These are phyloP conservation scores for Actinia tenebrosa DNA, from an alignment of 64 coral and sea anemone species.

Conservation along the genomic window DNA sequence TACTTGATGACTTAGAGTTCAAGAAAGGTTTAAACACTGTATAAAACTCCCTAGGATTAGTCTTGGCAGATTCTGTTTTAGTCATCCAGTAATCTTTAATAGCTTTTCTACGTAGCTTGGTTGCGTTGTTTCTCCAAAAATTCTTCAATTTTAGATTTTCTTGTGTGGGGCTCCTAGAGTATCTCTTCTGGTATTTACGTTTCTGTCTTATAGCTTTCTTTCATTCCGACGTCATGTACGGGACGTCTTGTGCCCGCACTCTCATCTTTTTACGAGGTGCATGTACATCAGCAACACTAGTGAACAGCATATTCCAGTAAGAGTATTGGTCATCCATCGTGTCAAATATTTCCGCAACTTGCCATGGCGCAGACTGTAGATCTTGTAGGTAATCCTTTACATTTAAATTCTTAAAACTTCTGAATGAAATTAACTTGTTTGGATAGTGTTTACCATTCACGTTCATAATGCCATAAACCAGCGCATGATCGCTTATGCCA, in stretches of 20 bases:
- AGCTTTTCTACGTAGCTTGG: background rate
- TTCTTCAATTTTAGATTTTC: constrained; percentile 16
- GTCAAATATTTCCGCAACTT: too few species aligned
- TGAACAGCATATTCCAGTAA: background rate
- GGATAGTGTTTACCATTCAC: constrained; percentile 16
- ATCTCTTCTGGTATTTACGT: constrained; percentile 3
- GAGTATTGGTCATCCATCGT: too few species aligned
- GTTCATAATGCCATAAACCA: constrained; percentile 12
- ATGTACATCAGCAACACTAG: background rate
- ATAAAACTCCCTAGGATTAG: too few species aligned
- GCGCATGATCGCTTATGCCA: constrained; percentile 6
- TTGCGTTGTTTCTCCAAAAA: background rate
- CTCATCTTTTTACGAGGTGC: constrained; percentile 19
- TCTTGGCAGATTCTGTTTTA: too few species aligned
- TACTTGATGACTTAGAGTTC: too few species aligned
- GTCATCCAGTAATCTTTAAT: background rate
- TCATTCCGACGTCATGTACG: constrained; percentile 1
- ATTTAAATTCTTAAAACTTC: constrained; percentile 24
- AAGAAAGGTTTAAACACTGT: too few species aligned
- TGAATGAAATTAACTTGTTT: constrained; percentile 19
- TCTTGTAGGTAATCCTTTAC: constrained; percentile 1
- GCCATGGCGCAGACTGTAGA: background rate
- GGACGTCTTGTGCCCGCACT: constrained; percentile 9
- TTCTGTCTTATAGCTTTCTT: constrained; percentile 2
- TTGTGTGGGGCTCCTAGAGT: background rate